These are phyloP conservation scores for Planiliza haematocheilus DNA, from an alignment of 2,113 vertebrate species.

Conservation along the genomic window DNA sequence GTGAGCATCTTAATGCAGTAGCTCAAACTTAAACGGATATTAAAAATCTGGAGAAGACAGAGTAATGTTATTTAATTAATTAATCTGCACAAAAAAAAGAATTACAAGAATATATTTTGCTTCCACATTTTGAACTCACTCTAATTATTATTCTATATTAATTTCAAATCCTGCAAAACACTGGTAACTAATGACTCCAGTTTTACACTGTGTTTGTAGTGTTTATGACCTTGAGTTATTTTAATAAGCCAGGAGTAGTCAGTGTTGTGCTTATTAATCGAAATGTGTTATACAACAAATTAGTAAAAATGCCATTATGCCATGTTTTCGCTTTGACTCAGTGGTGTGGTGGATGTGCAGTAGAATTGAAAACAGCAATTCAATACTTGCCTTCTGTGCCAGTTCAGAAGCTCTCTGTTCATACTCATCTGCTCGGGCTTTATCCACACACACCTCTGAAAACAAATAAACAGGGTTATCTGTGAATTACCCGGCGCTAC, in stretches of 20 bases:
- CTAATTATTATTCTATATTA: slow-evolving; percentile 2
- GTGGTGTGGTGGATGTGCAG: background rate
- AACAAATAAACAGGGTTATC: slow-evolving; percentile 4
- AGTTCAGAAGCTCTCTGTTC: slow-evolving; percentile 90
- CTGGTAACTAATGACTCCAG: background rate
- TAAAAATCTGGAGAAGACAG: too few species aligned
- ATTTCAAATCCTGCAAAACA: background rate
- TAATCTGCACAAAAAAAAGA: too few species aligned
- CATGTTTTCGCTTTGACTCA: background rate
- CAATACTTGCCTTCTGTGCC: slow-evolving; percentile 88
- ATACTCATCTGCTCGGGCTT: slow-evolving; percentile 90
- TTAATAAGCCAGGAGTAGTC: background rate
- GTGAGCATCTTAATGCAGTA: background rate
- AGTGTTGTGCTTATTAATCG: background rate
- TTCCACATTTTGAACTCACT: background rate
- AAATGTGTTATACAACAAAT: slow-evolving; percentile 7
- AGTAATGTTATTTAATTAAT: too few species aligned
- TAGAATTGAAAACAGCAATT: background rate
- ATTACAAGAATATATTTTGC: too few species aligned
- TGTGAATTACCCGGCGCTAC: background rate
- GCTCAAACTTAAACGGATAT: background rate
- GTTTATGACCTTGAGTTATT: background rate
- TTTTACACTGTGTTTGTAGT: background rate
- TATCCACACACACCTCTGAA: slow-evolving; percentile 92
- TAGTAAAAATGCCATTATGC: slow-evolving; percentile 5